phyloP scores from a whole-genome alignment of 2,888 invertebrate genomes.

The Monoplex corrugatus region DNA sequence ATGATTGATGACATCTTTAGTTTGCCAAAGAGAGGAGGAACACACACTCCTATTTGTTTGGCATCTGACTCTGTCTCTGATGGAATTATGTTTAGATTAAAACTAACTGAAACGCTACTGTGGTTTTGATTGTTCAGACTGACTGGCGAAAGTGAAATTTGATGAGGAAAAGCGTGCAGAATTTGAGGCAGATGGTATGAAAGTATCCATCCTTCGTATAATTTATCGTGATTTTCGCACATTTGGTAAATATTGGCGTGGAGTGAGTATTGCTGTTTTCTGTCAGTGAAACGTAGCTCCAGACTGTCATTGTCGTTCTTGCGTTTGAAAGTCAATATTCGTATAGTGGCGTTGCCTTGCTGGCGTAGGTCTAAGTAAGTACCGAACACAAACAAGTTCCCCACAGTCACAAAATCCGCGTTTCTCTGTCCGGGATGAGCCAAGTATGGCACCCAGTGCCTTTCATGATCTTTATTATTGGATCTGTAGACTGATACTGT shows the following conservation, averaged over 20 bases:
- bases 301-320: constrained; percentile 59
- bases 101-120: background rate
- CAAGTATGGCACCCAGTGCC: too few relatives aligned
- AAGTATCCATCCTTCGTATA: constrained; percentile 78
- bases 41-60: constrained; percentile 69
- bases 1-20: constrained; percentile 72
- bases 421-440: background rate
- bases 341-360: constrained; percentile 53
- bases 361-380: constrained; percentile 69
- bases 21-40: constrained; percentile 78
- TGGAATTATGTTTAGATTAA: constrained; percentile 33
- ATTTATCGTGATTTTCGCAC: constrained; percentile 80
- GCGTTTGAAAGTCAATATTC: constrained; percentile 65
- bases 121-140: background rate
- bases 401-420: constrained; percentile 48
- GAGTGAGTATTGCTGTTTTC: constrained; percentile 44
- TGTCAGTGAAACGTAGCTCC: constrained; percentile 64
- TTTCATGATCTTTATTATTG: too few relatives aligned
- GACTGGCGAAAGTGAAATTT: background rate
- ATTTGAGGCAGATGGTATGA: constrained; percentile 69
- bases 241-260: constrained; percentile 67
- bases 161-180: constrained; percentile 35
- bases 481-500: too few relatives aligned
- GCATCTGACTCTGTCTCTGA: background rate
- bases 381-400: constrained; percentile 65